phyloP scores from a whole-genome alignment of 2,113 vertebrate genomes.

The Xyliphius kryptos region DNA sequence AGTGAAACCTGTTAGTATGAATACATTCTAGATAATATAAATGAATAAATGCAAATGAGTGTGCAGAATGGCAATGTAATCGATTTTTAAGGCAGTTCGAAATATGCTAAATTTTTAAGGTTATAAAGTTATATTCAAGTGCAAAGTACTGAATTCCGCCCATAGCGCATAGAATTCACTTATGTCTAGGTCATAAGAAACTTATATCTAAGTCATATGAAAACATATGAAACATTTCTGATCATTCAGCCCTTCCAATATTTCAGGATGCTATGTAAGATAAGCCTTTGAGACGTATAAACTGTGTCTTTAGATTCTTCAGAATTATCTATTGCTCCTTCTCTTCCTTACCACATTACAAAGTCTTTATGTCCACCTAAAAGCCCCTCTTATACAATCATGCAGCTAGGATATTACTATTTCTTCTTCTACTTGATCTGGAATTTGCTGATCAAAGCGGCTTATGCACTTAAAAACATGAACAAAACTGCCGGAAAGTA shows the following conservation, averaged over 20 bases:
- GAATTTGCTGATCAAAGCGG: constrained; percentile 43
- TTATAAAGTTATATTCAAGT: no score
- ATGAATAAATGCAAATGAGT: constrained; percentile 22
- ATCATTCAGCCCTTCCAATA: no score
- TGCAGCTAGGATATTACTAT: constrained; percentile 8
- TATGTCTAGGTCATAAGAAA: no score
- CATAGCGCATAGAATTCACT: background rate
- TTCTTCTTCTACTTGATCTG: constrained; percentile 8
- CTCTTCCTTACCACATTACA: constrained; percentile 43
- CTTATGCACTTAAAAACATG: constrained; percentile 49
- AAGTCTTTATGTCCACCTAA: no score
- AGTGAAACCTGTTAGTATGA: no score
- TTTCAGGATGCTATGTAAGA: no score
- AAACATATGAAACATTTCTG: no score
- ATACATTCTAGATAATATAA: constrained; percentile 18
- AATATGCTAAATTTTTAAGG: constrained; percentile 12
- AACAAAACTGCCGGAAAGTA: constrained; percentile 40
- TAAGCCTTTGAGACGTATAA: no score
- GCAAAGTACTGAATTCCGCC: background rate
- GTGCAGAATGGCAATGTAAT: background rate
- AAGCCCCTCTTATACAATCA: no score
- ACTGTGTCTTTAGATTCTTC: no score
- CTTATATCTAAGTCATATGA: no score
- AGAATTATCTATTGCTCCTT: no score
- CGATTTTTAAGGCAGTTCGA: constrained; percentile 1